These are phyloP conservation scores for Enhydra lutris DNA, from an alignment of 2,113 vertebrate species.

Conservation along the genomic window DNA sequence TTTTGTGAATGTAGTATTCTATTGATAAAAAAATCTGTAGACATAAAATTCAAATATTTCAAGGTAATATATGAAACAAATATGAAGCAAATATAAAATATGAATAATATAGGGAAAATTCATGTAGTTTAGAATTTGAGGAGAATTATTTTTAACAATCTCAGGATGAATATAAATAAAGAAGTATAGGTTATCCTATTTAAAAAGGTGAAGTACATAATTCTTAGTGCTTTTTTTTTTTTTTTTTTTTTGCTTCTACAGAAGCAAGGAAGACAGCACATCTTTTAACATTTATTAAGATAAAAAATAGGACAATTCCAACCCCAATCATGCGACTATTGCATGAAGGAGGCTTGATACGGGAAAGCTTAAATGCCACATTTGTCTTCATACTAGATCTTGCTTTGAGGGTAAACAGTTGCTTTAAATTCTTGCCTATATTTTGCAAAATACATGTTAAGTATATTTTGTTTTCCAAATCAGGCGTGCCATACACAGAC, in stretches of 20 bases:
- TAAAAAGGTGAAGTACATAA: not conserved
- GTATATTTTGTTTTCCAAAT: conserved; percentile 31
- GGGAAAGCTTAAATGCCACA: not conserved
- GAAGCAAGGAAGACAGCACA: not conserved
- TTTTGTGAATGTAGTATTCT: conserved; percentile 55
- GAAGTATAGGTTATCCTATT: not conserved
- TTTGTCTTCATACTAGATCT: not conserved
- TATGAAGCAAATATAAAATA: conserved; percentile 61
- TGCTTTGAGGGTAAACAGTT: not conserved
- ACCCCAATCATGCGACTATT: not conserved
- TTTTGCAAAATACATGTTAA: not conserved
- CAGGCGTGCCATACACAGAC: not conserved
- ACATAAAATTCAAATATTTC: conserved; percentile 60
- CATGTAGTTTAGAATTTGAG: conserved; percentile 18
- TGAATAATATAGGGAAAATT: not conserved
- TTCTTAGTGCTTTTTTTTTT: not conserved
- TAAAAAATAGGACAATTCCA: not conserved
- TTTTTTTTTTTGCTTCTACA: not conserved
- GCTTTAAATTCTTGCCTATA: not conserved
- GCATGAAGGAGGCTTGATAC: not conserved
- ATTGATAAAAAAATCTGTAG: conserved; percentile 1
- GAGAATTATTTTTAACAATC: not conserved
- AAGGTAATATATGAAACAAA: conserved; percentile 7
- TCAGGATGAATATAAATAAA: not conserved
- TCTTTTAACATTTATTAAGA: conserved; percentile 37